These are phyloP conservation scores for Clunio marinus DNA, from an alignment of 2,888 invertebrate genomes.

Conservation along the genomic window DNA sequence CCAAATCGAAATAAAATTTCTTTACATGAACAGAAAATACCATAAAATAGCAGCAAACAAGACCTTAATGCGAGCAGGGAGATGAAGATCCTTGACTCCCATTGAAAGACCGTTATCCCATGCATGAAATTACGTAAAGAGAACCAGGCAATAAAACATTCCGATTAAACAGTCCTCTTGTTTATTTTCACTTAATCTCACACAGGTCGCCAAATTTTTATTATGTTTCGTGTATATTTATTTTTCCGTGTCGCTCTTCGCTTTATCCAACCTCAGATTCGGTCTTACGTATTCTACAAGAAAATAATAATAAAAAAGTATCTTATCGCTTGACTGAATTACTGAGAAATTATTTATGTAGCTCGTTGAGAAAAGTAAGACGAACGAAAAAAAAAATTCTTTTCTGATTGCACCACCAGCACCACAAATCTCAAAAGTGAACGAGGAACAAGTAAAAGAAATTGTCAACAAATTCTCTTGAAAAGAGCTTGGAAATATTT, in stretches of 20 bases:
- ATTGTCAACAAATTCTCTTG: conserved; percentile 1
- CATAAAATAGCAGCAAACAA: not conserved
- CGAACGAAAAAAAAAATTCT: not conserved
- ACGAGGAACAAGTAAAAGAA: not conserved
- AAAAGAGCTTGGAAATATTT: not conserved
- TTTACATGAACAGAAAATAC: conserved; percentile 2
- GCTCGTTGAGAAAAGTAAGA: not conserved
- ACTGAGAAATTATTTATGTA: conserved; percentile 11
- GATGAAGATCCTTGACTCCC: not conserved
- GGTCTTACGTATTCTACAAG: not conserved
- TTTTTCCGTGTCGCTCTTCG: not conserved
- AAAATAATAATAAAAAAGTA: too few relatives aligned
- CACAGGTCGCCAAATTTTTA: conserved; percentile 13
- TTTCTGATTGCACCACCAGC: not conserved
- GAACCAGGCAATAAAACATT: too few relatives aligned
- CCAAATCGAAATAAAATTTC: not conserved
- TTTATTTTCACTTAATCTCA: conserved; percentile 19
- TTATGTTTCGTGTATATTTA: not conserved
- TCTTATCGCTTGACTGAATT: conserved; percentile 17
- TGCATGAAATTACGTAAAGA: not conserved
- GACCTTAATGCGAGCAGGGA: not conserved
- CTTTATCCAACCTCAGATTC: not conserved
- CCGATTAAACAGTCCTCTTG: not conserved
- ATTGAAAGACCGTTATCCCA: not conserved
- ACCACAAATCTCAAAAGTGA: not conserved